Conservation (phyloP, 2,113 vertebrate species). For the Motacilla tschutschensis region DNA sequence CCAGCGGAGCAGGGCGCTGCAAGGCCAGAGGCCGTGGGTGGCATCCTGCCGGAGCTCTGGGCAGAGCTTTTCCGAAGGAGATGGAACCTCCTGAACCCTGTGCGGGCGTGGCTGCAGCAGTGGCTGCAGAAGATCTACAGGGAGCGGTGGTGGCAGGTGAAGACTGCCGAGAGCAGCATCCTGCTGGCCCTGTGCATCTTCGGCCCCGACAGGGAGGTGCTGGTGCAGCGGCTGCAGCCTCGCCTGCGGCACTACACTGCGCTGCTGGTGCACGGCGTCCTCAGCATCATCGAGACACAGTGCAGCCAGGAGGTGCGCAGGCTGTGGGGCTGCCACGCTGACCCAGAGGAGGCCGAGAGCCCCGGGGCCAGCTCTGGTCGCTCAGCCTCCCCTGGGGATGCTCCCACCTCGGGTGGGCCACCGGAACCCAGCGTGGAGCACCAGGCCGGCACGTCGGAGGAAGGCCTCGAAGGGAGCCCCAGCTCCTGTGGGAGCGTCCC, state of each 20-base stretch:
- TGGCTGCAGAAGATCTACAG: background rate
- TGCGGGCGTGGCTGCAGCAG: background rate
- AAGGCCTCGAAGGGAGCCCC: rapidly evolving
- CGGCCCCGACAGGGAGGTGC: background rate
- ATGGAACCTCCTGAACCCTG: background rate
- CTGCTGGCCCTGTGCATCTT: background rate
- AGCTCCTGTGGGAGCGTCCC: rapidly evolving
- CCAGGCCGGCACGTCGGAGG: rapidly evolving
- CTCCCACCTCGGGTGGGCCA: rapidly evolving
- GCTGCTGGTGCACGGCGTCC: background rate
- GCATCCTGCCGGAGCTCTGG: background rate
- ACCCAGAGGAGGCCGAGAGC: background rate
- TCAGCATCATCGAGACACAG: background rate
- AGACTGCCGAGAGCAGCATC: background rate
- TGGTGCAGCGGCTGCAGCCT: background rate
- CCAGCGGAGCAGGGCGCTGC: background rate
- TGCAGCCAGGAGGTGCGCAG: background rate
- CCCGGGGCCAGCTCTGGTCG: rapidly evolving
- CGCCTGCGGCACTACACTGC: background rate
- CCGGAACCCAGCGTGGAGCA: rapidly evolving
- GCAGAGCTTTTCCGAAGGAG: background rate
- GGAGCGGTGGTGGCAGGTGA: background rate
- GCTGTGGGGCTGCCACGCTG: background rate
- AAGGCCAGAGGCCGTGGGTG: background rate
- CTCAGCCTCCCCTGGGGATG: rapidly evolving